These are phyloP conservation scores for Cyphomyrus discorhynchus DNA, from an alignment of 2,113 vertebrate genomes.

Conservation along the genomic window DNA sequence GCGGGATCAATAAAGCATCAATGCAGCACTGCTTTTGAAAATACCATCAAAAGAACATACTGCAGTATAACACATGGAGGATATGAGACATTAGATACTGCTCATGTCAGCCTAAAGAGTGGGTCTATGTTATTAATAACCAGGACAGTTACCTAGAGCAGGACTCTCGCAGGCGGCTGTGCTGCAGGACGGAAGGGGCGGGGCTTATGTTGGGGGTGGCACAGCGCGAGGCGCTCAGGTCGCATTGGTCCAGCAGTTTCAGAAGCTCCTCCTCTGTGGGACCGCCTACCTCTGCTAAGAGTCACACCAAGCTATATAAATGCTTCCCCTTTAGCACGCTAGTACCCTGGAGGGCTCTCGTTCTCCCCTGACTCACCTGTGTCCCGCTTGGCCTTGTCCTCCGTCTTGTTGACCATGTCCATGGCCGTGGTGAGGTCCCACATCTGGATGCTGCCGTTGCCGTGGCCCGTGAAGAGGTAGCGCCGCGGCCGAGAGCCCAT, in stretches of 20 bases:
- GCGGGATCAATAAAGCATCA: no score
- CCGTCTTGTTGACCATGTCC: constrained; percentile 85
- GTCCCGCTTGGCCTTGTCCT: constrained; percentile 68
- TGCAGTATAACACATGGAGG: background rate
- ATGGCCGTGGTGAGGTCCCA: constrained; percentile 97
- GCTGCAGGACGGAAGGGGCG: constrained; percentile 86
- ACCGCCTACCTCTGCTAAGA: constrained; percentile 72
- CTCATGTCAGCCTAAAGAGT: background rate
- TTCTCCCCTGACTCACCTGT: background rate
- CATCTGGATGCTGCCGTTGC: constrained; percentile 97
- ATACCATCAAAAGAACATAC: background rate
- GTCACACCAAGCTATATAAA: background rate
- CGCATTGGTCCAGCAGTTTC: constrained; percentile 90
- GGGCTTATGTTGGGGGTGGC: constrained; percentile 95
- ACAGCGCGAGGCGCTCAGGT: constrained; percentile 89
- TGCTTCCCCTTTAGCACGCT: background rate
- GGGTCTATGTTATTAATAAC: no score
- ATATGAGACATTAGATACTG: background rate
- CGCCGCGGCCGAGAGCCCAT: constrained; percentile 93
- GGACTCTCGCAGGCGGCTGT: constrained; percentile 82
- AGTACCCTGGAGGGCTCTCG: background rate
- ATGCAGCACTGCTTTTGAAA: background rate
- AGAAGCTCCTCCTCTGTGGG: constrained; percentile 92
- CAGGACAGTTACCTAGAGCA: constrained; percentile 71
- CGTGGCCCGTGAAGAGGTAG: constrained; percentile 92